Base-by-base conservation (phyloP, 2,888 invertebrate species). In the Galeopsomyia nigrocyanea region DNA sequence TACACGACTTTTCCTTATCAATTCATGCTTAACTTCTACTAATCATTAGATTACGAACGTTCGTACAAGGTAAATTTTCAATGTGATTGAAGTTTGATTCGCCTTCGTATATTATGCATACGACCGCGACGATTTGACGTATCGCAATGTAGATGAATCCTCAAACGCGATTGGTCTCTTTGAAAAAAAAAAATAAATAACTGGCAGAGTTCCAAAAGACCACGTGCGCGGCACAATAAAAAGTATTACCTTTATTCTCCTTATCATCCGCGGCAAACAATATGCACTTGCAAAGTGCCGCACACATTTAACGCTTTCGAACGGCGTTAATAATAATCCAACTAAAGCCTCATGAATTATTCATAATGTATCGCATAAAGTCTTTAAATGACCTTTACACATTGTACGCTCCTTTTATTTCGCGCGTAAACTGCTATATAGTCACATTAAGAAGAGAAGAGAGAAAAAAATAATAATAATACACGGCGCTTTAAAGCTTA, bases 161-260 rank as follows among this genome's bases (percentile, higher is more conserved):
- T 47, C 31, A 9, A 39, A 39, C 39, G 39, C 5, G 26, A 26
- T 26, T 26, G 26, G 26, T 26, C 26, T 26, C 26, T 26, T 26
- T 19, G n/a, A 17, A 55, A 58, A 65, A 66, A 71, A 71, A 65
- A n/a, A n/a, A n/a, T n/a, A n/a, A n/a, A n/a, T n/a, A n/a, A 66
- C 65, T 61, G 49, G 21, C 21, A 49, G 61, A 47, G 55, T 66
- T 61, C n/a, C 61, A 53, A 26, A 17, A 39, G 10, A 65, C n/a
- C 49, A 65, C 57, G 65, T 71, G 19, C 26, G 26, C 26, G 26
- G 26, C 50, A 55, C 56, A 62, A 71, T 71, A 71, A 13, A 71
- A 67, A 67, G 53, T 50, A 51, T 71, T 67, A 67, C 62, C 66
- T n/a, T n/a, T 71, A 71, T 67, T 67, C 62, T 57, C 26, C 26